Evolutionary conservation across 2,113 vertebrate species (phyloP), one percentile per base, ranked within the genome.

Genomic region (Galbula dea): DNA sequence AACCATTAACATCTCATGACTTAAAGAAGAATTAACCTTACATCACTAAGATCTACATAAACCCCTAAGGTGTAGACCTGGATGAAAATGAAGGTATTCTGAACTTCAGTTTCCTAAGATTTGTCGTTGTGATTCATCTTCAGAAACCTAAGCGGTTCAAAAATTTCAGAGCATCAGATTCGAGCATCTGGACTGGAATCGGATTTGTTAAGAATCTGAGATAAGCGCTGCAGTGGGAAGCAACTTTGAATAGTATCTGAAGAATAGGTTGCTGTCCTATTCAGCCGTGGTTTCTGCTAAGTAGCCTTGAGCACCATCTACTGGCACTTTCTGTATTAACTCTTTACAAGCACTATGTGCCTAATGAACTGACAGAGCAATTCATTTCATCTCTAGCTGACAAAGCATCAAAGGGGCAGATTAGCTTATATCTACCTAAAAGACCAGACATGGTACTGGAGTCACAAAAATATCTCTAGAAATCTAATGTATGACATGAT

Each of bases 161-260:
- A 66, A 36, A 45, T 26, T 46, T 36, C 0, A 0, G 13, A 23
- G 3, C 45, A 45, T 48, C 19, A 29, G 6, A 22, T 29, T 37
- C 21, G 68, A 49, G 8, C 23, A 7, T 8, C 8, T 32, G 46
- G 63, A 29, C 14, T 2, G 4, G 4, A 62, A 75, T 15, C 0
- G 1, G 7, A 1, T 26, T 45, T 5, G 15, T 10, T 7, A 7
- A 23, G 23, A 45, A 30, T 26, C 8, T 45, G 30, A 19, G 24
- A 3, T 2, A 37, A 55, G 9, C 6, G 15, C 20, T 45, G 55
- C 41, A 23, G 14, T 1, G 0, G 12, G 9, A 59, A 37, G 21
- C 12, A n/a, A 13, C 34, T 46, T 46, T 3, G 37, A 65, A 71
- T 23, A 3, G 1, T 2, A 2, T 2, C 2, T 7, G 30, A 9